Evolutionary conservation across 2,113 vertebrate genomes (phyloP), one percentile per base, ranked within the genome.

Genomic region (Chaenogobius annularis): DNA sequence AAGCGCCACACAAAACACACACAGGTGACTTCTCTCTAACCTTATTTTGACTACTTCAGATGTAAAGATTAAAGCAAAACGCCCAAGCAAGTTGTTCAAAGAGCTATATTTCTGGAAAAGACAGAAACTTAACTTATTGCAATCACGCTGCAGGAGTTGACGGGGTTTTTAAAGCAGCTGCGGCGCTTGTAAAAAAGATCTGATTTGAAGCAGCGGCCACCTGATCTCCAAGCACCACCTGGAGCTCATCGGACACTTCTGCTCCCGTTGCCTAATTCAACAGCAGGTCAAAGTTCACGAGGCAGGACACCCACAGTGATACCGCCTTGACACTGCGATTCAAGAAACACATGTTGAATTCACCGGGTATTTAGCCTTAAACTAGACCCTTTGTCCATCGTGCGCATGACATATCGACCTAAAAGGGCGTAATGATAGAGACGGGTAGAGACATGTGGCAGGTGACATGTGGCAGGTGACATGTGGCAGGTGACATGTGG

Each of bases 201-300:
- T 72, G 4, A 43, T 68, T 75, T 66, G 68, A 77, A 78, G 64
- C 52, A 54, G 54, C 68, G 26, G 64, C 23, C 37, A 70, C 10
- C 63, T 66, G 63, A 66, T 66, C 40, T 66, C 12, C 12, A 26
- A 77, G 50, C 78, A 69, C 61, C 68, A 82, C 79, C 77, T 80
- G 52, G 56, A 66, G 54, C 47, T 58, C 82, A 87, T 54, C 67
- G 77, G 73, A 83, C 69, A 23, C 63, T 75, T 46, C 54, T 58
- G 58, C 31, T 69, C 74, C 26, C 10, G 85, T 68, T 56, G 56
- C 15, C 8, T 83, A n/a, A n/a, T n/a, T 76, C 68, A 91, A 6
- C 54, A 74, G 0, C 85, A 90, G n/a, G 87, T 91, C 72, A 87
- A 69, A 70, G 91, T 13, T 91, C 88, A 94, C 2, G 44, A 90